Evolutionary conservation across 2,888 invertebrate species (phyloP), one percentile per base, ranked within the genome.

Genomic region (Archips crataeganus): DNA sequence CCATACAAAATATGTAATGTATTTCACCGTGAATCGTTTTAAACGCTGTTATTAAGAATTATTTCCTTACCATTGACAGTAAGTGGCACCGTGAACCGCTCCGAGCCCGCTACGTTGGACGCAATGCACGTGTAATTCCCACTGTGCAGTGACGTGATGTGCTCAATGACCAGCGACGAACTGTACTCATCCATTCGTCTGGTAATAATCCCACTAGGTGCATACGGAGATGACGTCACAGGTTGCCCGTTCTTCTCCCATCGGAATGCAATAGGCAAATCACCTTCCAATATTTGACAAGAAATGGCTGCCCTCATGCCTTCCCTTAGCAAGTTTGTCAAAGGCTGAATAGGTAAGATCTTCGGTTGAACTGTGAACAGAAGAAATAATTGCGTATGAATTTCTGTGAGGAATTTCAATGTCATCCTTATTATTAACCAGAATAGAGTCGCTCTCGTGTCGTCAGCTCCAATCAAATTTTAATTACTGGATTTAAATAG

Each of bases 61-160:
- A 51, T 51, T 63, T 42, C 61, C 75, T 95, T 94, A 97, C 97
- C 97, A 90, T 98, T 97, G 15, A 98, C 98, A 15, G 97, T 97
- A 4, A 98, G 95, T 39, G 97, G 97, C 71, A 98, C 97, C 9
- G 97, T 96, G 83, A 97, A 97, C 76, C 96, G 95, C 83, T 97
- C 97, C 4, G 96, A 95, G 11, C 97, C 98, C 13, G 98, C 98
- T 36, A 98, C 96, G 91, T 98, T 98, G 65, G 96, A 96, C n/a
- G 98, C 98, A 70, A 97, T 96, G 90, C 98, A 98, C n/a, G 98
- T 98, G 87, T 98, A 98, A 91, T 98, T 98, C 84, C 98, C 98
- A 82, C 97, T 97, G 88, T 98, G 98, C 68, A 96, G 95, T 45
- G 98, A 97, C 71, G 97, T 96, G 77, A 98, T 97, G 87, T 97